phyloP scores from a whole-genome alignment of 2,888 invertebrate genomes.

The Ormyrus thymus region DNA sequence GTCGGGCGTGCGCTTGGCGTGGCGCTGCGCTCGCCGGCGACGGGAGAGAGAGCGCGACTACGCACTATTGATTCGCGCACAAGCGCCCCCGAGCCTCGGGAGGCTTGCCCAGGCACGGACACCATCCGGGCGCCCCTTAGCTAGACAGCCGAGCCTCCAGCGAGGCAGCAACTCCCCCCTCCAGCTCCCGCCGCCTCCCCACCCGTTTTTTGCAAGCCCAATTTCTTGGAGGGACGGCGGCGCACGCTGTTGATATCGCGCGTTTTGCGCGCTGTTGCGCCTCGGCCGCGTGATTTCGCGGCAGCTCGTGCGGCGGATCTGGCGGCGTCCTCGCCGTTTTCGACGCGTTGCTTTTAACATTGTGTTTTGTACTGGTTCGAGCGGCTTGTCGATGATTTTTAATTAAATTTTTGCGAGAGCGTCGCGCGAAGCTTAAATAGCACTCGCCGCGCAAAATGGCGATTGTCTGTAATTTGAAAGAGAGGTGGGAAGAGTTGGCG shows the following conservation, averaged over 20 bases:
- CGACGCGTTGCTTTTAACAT: not conserved
- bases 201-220: not conserved
- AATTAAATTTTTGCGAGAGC: too few species aligned
- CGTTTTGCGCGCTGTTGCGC: too few species aligned
- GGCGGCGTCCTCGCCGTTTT: not conserved
- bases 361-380: not conserved
- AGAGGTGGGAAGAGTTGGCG: too few species aligned
- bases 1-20: constrained; percentile 59
- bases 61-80: constrained; percentile 73
- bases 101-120: constrained; percentile 53
- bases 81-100: constrained; percentile 32
- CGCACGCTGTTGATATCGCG: too few species aligned
- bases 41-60: constrained; percentile 63
- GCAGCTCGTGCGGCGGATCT: not conserved
- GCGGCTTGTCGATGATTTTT: too few species aligned
- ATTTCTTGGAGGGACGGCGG: too few species aligned
- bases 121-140: constrained; percentile 51
- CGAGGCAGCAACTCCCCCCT: not conserved
- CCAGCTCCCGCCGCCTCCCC: not conserved
- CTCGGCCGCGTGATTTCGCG: not conserved
- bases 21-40: constrained; percentile 41
- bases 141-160: constrained; percentile 17
- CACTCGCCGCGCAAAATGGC: too few species aligned
- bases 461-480: not conserved
- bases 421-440: too few species aligned